Evolutionary conservation across 2,113 vertebrate species (phyloP).

Genomic region (Tinamus guttatus): DNA sequence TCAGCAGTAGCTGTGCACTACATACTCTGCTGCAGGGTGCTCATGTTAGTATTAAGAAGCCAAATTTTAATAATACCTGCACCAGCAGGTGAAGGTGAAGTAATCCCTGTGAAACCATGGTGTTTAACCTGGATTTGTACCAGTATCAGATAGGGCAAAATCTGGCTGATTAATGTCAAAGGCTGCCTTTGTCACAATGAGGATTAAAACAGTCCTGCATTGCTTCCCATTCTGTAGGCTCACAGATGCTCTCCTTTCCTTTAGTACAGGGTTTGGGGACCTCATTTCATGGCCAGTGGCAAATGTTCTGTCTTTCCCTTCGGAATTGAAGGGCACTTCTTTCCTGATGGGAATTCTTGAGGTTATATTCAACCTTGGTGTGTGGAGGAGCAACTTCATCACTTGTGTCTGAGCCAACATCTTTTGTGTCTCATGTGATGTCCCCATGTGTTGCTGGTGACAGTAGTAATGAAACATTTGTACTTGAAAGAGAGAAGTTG

Average conservation of each 20-base stretch:
- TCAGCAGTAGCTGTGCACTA: not conserved
- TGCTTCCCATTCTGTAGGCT: not conserved
- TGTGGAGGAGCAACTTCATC: not conserved
- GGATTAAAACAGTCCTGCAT: not conserved
- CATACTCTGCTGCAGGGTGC: not conserved
- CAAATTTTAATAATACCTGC: not conserved
- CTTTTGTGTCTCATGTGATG: not conserved
- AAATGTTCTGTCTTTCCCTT: not conserved
- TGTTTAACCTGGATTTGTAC: conserved; percentile 2
- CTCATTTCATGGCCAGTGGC: not conserved
- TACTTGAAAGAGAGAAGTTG: not conserved
- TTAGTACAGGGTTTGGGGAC: not conserved
- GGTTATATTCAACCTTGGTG: not conserved
- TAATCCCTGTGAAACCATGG: not conserved
- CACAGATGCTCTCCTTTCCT: not conserved
- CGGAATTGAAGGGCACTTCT: not conserved
- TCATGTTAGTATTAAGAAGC: not conserved
- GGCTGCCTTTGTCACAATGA: not conserved
- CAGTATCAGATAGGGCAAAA: not conserved
- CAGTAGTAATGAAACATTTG: not conserved
- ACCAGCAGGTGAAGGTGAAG: conserved; percentile 1
- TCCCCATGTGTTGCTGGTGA: not conserved
- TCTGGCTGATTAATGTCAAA: not conserved
- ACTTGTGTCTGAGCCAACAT: not conserved
- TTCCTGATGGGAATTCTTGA: not conserved